Evolutionary conservation across 2,888 invertebrate species (phyloP), one percentile per base, ranked within the genome.

Genomic region (Eremobia ochroleuca): DNA sequence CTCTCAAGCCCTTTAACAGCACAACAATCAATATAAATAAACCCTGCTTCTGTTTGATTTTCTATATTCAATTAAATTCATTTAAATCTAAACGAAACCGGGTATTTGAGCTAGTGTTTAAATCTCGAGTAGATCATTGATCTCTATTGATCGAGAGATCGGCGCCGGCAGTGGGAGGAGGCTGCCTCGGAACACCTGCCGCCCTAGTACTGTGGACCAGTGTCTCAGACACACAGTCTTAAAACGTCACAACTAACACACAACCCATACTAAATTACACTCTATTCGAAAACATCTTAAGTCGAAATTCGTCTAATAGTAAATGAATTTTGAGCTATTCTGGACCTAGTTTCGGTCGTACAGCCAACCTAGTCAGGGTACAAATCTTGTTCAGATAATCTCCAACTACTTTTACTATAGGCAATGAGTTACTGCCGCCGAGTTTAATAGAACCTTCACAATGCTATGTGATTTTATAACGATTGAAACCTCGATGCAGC

Each of bases 41-140:
- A 65, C 49, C 65, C 18, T 46, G 68, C 49, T 25, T 28, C 73
- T 72, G 43, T 78, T 75, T 62, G 62, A 68, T 80, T 87, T 74
- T 76, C 59, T 73, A 70, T 69, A 74, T 76, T 85, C 76, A 77
- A 79, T 72, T 72, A 77, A 88, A 83, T 66, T 59, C 25, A 85
- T 73, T 82, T 79, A 58, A 74, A 81, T 55, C 49, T 68, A 77
- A 82, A 75, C 64, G 79, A 89, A 88, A 85, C 84, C 84, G 82
- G 77, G 82, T 66, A 78, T 77, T 82, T 74, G 70, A 88, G 91
- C 92, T 92, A 93, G 92, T 93, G 93, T 94, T 94, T 93, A 96
- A 96, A 96, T 96, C 96, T 95, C 95, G 88, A 91, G 93, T 95
- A 94, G 96, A 96, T 94, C 96, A 94, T 94, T 96, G 96, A 95